These are phyloP conservation scores for Eristalis tenax DNA, from an alignment of 2,888 invertebrate species.

Conservation along the genomic window DNA sequence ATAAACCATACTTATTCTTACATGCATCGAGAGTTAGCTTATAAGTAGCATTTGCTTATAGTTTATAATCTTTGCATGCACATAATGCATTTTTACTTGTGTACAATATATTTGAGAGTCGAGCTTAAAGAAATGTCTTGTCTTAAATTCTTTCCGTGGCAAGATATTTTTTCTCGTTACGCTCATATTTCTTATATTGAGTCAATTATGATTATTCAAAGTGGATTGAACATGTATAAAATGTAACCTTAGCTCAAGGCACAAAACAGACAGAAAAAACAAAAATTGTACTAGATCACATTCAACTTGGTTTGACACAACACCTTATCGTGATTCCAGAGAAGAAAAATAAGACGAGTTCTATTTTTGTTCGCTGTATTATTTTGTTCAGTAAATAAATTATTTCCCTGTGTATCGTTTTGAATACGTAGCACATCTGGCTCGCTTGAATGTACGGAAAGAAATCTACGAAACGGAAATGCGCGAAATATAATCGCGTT, in stretches of 20 bases:
- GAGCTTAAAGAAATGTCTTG: too few relatives aligned
- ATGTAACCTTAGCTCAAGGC: conserved; percentile 35
- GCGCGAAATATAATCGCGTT: not conserved
- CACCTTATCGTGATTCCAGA: not conserved
- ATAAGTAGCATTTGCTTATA: not conserved
- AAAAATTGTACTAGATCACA: conserved; percentile 49
- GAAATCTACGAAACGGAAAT: not conserved
- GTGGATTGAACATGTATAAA: not conserved
- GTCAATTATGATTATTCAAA: too few relatives aligned
- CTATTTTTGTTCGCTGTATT: not conserved
- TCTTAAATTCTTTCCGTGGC: too few relatives aligned
- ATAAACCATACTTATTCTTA: not conserved
- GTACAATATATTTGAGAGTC: too few relatives aligned
- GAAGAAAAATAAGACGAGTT: not conserved
- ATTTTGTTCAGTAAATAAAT: not conserved
- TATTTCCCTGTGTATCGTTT: not conserved
- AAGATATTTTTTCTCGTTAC: too few relatives aligned
- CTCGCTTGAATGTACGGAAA: not conserved
- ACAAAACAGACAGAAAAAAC: not conserved
- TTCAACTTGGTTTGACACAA: not conserved
- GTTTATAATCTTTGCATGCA: not conserved
- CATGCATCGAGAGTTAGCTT: not conserved
- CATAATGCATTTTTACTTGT: not conserved
- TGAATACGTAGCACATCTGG: not conserved
- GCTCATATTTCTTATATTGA: too few relatives aligned